phyloP scores from a whole-genome alignment of 2,888 invertebrate genomes.

The Pteria penguin region DNA sequence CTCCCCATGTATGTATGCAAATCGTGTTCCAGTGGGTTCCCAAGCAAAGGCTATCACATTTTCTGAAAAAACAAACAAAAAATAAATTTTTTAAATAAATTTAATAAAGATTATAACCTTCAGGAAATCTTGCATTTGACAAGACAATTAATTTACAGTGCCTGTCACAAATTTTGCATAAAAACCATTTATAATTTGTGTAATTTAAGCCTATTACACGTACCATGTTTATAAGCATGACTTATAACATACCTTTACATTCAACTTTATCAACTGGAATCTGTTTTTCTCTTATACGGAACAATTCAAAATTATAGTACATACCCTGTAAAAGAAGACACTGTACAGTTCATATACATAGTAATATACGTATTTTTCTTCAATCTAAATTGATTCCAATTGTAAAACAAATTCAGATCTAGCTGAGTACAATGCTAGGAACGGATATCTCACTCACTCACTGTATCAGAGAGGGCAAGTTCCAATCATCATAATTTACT shows the following conservation, averaged over 20 bases:
- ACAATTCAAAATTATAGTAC: conserved; percentile 99
- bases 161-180: too few relatives aligned
- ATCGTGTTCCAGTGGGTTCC: conserved; percentile 98
- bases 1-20: conserved; percentile 98
- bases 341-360: too few relatives aligned
- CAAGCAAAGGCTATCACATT: conserved; percentile 91
- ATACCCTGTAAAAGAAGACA: conserved; percentile 85
- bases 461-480: background rate
- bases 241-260: conserved; percentile 89
- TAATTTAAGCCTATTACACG: too few relatives aligned
- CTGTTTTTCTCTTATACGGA: conserved; percentile 98
- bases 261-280: conserved; percentile 99
- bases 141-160: too few relatives aligned
- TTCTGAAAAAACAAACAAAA: conserved; percentile 80
- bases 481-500: background rate
- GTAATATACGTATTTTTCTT: too few relatives aligned
- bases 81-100: too few relatives aligned
- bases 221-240: too few relatives aligned
- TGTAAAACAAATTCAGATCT: background rate
- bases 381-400: too few relatives aligned
- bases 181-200: too few relatives aligned
- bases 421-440: background rate
- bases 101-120: too few relatives aligned
- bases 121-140: too few relatives aligned
- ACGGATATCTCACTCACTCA: background rate